A percentile compares a stretch with the other conserved stretches of the same genome.
These are phyloP conservation scores for Xenentodon cancila DNA, from an alignment of 2,797 vertebrate species.

Conservation along the genomic window DNA sequence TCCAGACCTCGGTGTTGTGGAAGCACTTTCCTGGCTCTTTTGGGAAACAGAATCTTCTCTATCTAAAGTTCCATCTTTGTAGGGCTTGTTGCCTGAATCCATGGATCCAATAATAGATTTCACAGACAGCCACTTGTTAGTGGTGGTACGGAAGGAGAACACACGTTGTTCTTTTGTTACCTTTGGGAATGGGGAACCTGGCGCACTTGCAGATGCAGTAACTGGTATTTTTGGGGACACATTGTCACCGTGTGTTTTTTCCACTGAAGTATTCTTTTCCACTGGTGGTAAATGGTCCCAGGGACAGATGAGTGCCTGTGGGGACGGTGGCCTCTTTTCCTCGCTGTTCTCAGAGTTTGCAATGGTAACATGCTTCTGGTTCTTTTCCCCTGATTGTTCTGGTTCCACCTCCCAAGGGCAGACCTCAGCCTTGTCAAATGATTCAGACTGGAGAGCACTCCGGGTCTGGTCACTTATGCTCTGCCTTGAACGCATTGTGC, in stretches of 20 bases:
- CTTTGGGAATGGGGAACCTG: constrained; percentile 75
- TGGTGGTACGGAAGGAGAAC: constrained; percentile 75
- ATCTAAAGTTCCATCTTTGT: constrained; percentile 46
- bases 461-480: constrained; percentile 79
- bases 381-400: constrained; percentile 60
- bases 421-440: constrained; percentile 74
- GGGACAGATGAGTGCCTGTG: constrained; percentile 56
- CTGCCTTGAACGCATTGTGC: constrained; percentile 56
- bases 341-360: constrained; percentile 75
- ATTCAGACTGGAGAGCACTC: constrained; percentile 75
- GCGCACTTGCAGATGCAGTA: constrained; percentile 77
- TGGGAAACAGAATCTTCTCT: constrained; percentile 68
- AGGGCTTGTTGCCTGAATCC: constrained; percentile 43
- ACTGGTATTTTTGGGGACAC: constrained; percentile 61
- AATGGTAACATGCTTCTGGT: constrained; percentile 84
- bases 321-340: constrained; percentile 61
- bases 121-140: constrained; percentile 82
- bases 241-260: constrained; percentile 56
- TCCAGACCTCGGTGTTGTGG: constrained; percentile 55
- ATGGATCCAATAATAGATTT: constrained; percentile 79
- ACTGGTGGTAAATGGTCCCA: constrained; percentile 62
- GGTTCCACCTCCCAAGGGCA: constrained; percentile 74
- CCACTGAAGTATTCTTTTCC: constrained; percentile 42
- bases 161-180: constrained; percentile 66
- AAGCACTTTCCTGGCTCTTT: constrained; percentile 63